These are phyloP conservation scores for Theocolax elegans DNA, from an alignment of 1,140 invertebrate genomes.

Conservation along the genomic window DNA sequence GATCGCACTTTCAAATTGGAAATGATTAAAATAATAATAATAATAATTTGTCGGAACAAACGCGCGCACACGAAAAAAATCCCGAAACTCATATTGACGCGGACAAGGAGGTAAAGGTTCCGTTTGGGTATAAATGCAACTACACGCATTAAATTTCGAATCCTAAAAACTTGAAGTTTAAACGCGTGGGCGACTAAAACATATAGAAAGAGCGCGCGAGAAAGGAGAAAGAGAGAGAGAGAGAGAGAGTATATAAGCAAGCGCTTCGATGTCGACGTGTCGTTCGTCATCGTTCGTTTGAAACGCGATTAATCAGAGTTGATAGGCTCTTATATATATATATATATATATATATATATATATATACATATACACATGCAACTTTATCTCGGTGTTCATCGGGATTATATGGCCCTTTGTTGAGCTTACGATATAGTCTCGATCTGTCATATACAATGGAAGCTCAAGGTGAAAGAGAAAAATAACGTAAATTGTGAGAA, in stretches of 20 bases:
- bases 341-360: no score
- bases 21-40: no score
- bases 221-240: neutral
- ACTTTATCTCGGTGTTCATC: slow-evolving; percentile 39
- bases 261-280: slow-evolving; percentile 24
- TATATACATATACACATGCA: slow-evolving; percentile 12
- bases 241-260: neutral
- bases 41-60: no score
- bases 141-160: no score
- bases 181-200: slow-evolving; percentile 18
- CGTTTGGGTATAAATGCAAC: no score
- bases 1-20: no score
- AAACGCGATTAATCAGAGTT: slow-evolving; percentile 41
- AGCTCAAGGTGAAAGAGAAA: neutral
- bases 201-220: neutral
- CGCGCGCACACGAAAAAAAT: no score
- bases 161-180: no score
- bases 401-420: slow-evolving; percentile 40
- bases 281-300: slow-evolving; percentile 40
- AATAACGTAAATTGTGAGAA: neutral
- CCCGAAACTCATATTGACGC: no score
- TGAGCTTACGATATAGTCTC: slow-evolving; percentile 22
- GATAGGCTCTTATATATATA: no score
- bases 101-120: no score
- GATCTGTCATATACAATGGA: neutral